Conservation (phyloP, 2,888 invertebrate species). For the Chymomyza caudatula region DNA sequence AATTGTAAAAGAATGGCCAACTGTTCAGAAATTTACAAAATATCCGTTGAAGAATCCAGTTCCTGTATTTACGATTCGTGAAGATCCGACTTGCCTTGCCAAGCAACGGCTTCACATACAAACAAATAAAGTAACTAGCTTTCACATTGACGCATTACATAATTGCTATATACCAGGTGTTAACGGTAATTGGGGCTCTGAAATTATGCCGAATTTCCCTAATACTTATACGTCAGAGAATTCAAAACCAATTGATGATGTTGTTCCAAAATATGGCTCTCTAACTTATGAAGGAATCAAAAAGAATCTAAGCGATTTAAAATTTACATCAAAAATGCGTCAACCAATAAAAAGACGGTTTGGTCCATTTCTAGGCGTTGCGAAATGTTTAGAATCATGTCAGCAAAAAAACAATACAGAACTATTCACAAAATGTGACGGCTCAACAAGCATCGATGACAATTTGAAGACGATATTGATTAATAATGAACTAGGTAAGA, state of each 20-base stretch:
- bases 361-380: conserved; percentile 69
- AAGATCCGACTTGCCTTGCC: conserved; percentile 74
- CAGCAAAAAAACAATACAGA: conserved; percentile 6
- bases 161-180: conserved; percentile 80
- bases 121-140: conserved; percentile 75
- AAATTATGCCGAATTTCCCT: no score
- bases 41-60: no score
- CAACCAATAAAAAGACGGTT: conserved; percentile 35
- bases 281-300: conserved; percentile 72
- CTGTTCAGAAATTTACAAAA: no score
- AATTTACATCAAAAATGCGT: conserved; percentile 43
- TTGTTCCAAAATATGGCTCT: conserved; percentile 76
- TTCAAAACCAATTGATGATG: conserved; percentile 42
- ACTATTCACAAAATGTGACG: no score
- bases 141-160: conserved; percentile 81
- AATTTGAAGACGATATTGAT: no score
- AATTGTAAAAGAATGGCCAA: no score
- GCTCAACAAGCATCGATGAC: no score
- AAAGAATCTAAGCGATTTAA: conserved; percentile 72
- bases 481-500: no score
- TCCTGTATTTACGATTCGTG: conserved; percentile 50
- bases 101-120: conserved; percentile 69
- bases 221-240: conserved; percentile 11
- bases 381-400: conserved; percentile 53
- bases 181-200: conserved; percentile 80